phyloP scores from a whole-genome alignment of 1,140 invertebrate species.

The Contarinia nasturtii region DNA sequence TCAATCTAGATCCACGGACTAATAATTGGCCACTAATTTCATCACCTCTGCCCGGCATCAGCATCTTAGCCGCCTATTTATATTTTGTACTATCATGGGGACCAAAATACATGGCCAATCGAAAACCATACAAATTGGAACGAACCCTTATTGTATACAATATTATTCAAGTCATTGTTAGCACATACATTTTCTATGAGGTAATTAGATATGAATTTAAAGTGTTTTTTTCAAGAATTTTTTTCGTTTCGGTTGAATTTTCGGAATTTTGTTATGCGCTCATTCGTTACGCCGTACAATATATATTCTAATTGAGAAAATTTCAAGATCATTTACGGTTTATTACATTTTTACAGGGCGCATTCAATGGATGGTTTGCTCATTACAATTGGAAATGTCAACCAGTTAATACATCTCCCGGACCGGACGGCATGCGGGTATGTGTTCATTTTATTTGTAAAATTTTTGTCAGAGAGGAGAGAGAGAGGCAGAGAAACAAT shows the following conservation, averaged over 20 bases:
- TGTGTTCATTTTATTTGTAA: constrained; percentile 6
- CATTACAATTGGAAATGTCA: constrained; percentile 71
- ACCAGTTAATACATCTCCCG: constrained; percentile 52
- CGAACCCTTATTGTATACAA: constrained; percentile 64
- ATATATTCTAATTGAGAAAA: not conserved
- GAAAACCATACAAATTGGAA: constrained; percentile 59
- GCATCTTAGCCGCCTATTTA: constrained; percentile 45
- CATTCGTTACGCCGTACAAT: not conserved
- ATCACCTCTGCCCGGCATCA: constrained; percentile 50
- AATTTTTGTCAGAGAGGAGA: no score
- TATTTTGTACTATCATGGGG: constrained; percentile 57
- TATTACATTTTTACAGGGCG: constrained; percentile 31
- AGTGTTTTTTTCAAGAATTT: not conserved
- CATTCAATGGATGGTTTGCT: constrained; percentile 35
- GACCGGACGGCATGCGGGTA: constrained; percentile 54
- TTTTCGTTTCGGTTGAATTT: not conserved
- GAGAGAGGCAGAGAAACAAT: no score
- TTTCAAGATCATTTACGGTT: not conserved
- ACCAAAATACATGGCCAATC: constrained; percentile 57
- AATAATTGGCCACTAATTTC: constrained; percentile 69
- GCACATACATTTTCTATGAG: constrained; percentile 53
- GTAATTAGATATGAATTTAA: constrained; percentile 18
- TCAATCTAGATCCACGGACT: constrained; percentile 53
- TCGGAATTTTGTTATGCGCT: not conserved
- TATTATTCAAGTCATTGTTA: constrained; percentile 54